Percentiles rank a stretch among this genome's conserved stretches.
phyloP scores from a whole-genome alignment of 2,797 vertebrate genomes.

The Gymnoscopelus microlampas region DNA sequence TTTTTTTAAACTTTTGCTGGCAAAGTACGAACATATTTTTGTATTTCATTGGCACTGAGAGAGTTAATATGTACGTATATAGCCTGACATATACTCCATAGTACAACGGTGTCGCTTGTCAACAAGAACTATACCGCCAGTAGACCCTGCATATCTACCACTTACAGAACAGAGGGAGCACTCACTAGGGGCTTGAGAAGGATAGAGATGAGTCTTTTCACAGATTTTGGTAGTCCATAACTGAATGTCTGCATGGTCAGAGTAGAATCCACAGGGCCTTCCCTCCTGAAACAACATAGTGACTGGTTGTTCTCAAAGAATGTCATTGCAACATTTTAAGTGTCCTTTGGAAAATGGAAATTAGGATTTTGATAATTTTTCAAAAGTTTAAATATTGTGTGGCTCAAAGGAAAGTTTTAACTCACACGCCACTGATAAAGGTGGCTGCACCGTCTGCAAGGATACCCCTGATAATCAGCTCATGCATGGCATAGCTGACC shows the following conservation, averaged over 20 bases:
- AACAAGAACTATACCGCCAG: background rate
- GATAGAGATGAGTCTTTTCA: constrained; percentile 80
- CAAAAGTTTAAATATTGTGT: background rate
- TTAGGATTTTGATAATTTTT: background rate
- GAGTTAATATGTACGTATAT: no score
- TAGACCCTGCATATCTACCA: background rate
- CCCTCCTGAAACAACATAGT: constrained; percentile 74
- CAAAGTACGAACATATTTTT: no score
- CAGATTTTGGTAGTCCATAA: constrained; percentile 71
- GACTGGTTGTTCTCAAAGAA: background rate
- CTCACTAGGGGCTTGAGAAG: constrained; percentile 86
- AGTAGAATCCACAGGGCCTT: constrained; percentile 72
- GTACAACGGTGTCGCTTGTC: no score
- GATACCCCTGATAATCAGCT: constrained; percentile 60
- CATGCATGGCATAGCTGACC: constrained; percentile 39
- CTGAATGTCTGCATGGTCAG: constrained; percentile 25
- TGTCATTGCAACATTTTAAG: background rate
- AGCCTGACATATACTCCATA: no score
- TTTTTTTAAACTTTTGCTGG: no score
- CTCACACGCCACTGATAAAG: constrained; percentile 84
- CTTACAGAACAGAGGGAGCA: constrained; percentile 8
- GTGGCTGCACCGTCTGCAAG: constrained; percentile 79
- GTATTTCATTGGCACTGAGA: no score
- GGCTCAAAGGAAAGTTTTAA: constrained; percentile 29
- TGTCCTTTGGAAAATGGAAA: background rate